A percentile compares a stretch with the other conserved stretches of the same genome.
phyloP scores from a whole-genome alignment of 1,140 invertebrate genomes.

The Drosophila pectinifera region DNA sequence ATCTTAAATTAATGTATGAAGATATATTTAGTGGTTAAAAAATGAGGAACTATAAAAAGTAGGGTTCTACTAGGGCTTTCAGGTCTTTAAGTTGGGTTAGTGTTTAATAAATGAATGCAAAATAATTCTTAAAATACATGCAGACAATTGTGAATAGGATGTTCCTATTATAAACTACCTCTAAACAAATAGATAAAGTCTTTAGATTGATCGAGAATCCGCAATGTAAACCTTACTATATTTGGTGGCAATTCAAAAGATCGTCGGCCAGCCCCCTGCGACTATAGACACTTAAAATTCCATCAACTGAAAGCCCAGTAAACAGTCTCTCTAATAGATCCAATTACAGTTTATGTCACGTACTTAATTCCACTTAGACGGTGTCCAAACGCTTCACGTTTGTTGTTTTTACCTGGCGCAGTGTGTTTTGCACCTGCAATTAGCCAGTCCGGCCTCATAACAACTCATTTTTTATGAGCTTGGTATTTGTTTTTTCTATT shows the following conservation, averaged over 20 bases:
- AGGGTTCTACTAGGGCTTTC: neutral
- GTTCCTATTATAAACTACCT: neutral
- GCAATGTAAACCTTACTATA: neutral
- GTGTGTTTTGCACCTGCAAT: conserved; percentile 70
- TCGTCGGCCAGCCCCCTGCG: conserved; percentile 25
- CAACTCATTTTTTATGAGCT: conserved; percentile 70
- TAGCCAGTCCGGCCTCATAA: conserved; percentile 72
- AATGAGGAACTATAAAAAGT: no score
- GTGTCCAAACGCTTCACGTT: conserved; percentile 68
- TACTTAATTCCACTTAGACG: conserved; percentile 78
- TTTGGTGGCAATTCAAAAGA: conserved; percentile 17
- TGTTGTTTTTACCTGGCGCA: conserved; percentile 35
- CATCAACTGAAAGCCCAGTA: conserved; percentile 34
- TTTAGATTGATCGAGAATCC: neutral
- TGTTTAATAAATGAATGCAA: no score
- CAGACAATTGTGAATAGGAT: no score
- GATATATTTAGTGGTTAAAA: no score
- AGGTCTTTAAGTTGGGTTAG: neutral
- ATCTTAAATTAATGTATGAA: no score
- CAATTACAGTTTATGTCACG: conserved; percentile 80
- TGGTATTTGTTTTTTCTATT: conserved; percentile 34
- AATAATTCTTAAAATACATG: no score
- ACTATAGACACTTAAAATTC: conserved; percentile 56
- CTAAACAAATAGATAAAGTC: neutral
- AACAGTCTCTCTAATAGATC: conserved; percentile 69